These are phyloP conservation scores for Pseudobourletiella spinata DNA, from an alignment of 1,140 invertebrate genomes.

Conservation along the genomic window DNA sequence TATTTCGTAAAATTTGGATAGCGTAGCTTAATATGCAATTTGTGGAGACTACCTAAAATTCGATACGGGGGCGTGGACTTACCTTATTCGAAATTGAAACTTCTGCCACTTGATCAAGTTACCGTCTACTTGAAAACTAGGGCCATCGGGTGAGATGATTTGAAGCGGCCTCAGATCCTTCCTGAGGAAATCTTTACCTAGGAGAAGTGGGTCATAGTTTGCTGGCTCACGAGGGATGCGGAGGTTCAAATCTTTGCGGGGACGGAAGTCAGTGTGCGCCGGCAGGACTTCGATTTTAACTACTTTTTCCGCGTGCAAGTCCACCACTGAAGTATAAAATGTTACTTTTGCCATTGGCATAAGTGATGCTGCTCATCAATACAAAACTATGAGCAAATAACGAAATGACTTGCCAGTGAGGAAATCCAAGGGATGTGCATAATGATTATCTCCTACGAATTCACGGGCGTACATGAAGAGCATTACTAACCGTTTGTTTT, in stretches of 20 bases:
- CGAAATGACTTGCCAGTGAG: constrained; percentile 23
- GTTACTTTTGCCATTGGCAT: too few relatives aligned
- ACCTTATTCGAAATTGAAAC: constrained; percentile 24
- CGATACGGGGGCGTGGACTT: background rate
- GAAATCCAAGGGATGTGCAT: constrained; percentile 34
- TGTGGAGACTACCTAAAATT: background rate
- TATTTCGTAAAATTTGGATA: background rate
- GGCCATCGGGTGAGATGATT: constrained; percentile 26
- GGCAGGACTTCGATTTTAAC: constrained; percentile 32
- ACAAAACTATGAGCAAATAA: too few relatives aligned
- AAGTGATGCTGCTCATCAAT: too few relatives aligned
- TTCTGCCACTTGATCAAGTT: constrained; percentile 33
- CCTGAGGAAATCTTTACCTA: constrained; percentile 11
- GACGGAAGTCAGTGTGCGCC: constrained; percentile 6
- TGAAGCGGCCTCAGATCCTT: constrained; percentile 31
- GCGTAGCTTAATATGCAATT: background rate
- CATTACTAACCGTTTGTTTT: constrained; percentile 26
- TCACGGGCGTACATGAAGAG: constrained; percentile 32
- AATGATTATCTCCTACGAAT: constrained; percentile 32
- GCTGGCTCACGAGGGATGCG: constrained; percentile 13
- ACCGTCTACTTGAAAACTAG: constrained; percentile 28
- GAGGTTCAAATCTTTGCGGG: background rate
- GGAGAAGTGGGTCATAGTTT: constrained; percentile 28
- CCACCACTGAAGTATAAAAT: constrained; percentile 31
- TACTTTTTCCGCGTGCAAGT: constrained; percentile 27